Percentiles rank a stretch among this genome's conserved stretches.
These are phyloP conservation scores for Speoplatyrhinus poulsoni DNA, from an alignment of 2,113 vertebrate species.

Conservation along the genomic window DNA sequence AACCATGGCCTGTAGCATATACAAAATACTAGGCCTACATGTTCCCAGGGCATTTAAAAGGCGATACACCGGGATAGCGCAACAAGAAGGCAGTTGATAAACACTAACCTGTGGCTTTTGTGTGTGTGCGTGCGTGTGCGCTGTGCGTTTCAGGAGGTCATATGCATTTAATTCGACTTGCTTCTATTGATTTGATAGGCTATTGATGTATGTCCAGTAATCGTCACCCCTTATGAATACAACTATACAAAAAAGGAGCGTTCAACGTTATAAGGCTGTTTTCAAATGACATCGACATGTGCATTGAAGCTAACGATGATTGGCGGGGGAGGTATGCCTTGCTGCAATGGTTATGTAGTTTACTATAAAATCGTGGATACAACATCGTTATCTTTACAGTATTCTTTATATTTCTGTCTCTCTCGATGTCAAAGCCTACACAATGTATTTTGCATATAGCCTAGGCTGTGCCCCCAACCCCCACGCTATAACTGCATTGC, in stretches of 20 bases:
- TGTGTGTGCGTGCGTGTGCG: not conserved
- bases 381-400: conserved; percentile 11
- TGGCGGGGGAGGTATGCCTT: not conserved
- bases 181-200: conserved; percentile 49
- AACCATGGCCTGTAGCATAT: conserved; percentile 1
- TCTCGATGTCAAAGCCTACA: too few relatives aligned
- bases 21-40: not conserved
- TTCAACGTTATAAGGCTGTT: too few relatives aligned
- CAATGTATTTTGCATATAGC: too few relatives aligned
- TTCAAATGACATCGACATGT: too few relatives aligned
- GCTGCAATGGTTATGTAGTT: conserved; percentile 4
- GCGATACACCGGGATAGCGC: conserved; percentile 55
- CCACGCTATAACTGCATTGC: too few relatives aligned
- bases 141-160: conserved; percentile 12
- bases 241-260: conserved; percentile 14
- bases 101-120: not conserved
- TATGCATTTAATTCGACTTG: conserved; percentile 59
- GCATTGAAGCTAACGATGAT: too few relatives aligned
- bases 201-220: conserved; percentile 33
- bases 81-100: conserved; percentile 30
- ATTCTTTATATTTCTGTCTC: too few relatives aligned
- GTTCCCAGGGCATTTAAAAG: conserved; percentile 14
- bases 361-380: conserved; percentile 37
- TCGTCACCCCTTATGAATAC: conserved; percentile 26
- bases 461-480: too few relatives aligned